These are phyloP conservation scores for Erythrolamprus reginae DNA, from an alignment of 2,113 vertebrate species.

Conservation along the genomic window DNA sequence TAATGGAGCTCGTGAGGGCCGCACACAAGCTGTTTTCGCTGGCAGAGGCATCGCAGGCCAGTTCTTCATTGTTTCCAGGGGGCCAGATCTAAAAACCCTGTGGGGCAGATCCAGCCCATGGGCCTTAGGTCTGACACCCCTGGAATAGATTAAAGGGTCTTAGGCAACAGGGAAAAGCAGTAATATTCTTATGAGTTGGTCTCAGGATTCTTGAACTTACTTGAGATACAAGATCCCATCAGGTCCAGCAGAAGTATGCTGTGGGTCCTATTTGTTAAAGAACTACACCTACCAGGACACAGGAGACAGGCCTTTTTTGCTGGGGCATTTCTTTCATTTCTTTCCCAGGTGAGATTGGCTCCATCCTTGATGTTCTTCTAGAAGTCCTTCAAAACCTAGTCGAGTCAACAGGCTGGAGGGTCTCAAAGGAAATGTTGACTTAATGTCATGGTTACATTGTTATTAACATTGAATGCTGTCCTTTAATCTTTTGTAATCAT, in stretches of 20 bases:
- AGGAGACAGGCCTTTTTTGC: neutral
- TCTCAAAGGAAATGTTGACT: neutral
- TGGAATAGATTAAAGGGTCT: neutral
- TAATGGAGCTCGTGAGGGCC: too few species aligned
- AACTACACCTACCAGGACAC: neutral
- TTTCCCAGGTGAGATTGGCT: neutral
- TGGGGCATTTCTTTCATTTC: neutral
- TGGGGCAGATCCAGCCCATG: fast-evolving
- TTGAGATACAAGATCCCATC: neutral
- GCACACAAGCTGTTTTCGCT: too few species aligned
- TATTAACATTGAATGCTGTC: neutral
- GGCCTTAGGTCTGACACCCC: too few species aligned
- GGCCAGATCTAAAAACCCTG: too few species aligned
- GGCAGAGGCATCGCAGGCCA: too few species aligned
- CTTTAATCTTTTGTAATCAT: neutral
- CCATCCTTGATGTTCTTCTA: neutral
- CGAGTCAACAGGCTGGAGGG: neutral
- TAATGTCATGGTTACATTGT: neutral
- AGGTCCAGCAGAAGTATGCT: neutral
- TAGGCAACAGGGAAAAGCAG: neutral
- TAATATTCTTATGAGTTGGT: neutral
- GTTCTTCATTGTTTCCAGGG: too few species aligned
- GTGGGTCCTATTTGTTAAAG: neutral
- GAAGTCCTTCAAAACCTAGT: neutral
- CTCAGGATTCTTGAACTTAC: neutral